Conservation (phyloP, 1,140 invertebrate species). For the Caerostris extrusa region DNA sequence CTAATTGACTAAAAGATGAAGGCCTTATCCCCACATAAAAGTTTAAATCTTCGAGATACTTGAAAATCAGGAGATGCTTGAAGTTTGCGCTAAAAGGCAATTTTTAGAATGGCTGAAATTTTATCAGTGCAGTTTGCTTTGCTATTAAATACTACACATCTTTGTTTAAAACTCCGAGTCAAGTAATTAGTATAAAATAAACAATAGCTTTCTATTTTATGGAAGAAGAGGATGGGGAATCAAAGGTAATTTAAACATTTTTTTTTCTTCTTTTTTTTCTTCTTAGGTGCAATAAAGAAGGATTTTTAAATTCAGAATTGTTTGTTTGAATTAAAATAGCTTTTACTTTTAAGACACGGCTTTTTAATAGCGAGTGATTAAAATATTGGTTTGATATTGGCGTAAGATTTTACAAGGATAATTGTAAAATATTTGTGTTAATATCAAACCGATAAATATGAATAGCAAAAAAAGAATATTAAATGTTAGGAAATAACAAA, state of each 20-base stretch:
- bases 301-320: too few relatives aligned
- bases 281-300: too few relatives aligned
- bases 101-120: background rate
- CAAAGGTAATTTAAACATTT: background rate
- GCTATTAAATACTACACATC: background rate
- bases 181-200: background rate
- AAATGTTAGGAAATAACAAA: too few relatives aligned
- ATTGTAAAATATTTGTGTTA: too few relatives aligned
- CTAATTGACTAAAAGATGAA: conserved; percentile 53
- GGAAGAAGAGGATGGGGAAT: background rate
- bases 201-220: background rate
- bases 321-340: too few relatives aligned
- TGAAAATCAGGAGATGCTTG: background rate
- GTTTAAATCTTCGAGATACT: background rate
- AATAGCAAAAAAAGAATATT: too few relatives aligned
- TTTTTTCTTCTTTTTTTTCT: too few relatives aligned
- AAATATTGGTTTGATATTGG: too few relatives aligned
- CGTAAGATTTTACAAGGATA: too few relatives aligned
- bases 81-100: conserved; percentile 17
- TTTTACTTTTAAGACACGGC: too few relatives aligned
- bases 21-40: background rate
- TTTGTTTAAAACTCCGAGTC: background rate
- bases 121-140: background rate
- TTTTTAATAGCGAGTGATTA: too few relatives aligned
- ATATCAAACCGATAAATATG: too few relatives aligned